Percentiles rank a stretch among this genome's conserved stretches.
Evolutionary conservation across 2,888 invertebrate species (phyloP).

Genomic region (Drosophila borealis): DNA sequence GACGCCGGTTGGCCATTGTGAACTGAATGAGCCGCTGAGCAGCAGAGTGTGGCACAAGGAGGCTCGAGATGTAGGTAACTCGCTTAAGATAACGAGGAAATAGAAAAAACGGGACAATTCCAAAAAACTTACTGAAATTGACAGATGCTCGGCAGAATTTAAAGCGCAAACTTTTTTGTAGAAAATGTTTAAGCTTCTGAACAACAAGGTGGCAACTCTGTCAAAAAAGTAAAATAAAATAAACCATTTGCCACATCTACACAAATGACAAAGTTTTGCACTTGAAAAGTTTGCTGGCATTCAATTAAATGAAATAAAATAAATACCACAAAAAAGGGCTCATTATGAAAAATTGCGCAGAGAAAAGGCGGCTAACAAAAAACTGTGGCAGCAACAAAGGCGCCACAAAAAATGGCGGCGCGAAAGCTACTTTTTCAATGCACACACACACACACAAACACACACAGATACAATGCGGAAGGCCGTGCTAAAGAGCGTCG

Average conservation of each 20-base stretch:
- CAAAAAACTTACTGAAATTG: constrained; percentile 15
- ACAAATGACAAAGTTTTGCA: constrained; percentile 83
- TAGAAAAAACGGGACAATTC: constrained; percentile 5
- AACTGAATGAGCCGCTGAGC: not conserved
- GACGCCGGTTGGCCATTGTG: constrained; percentile 40
- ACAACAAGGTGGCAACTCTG: constrained; percentile 18
- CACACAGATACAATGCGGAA: constrained; percentile 23
- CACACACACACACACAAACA: constrained; percentile 36
- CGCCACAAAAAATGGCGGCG: constrained; percentile 84
- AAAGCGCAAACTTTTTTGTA: not conserved
- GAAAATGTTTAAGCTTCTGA: constrained; percentile 6
- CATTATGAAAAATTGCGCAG: constrained; percentile 78
- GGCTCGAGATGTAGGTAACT: constrained; percentile 38
- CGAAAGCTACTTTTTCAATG: constrained; percentile 81
- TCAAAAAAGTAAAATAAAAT: constrained; percentile 35
- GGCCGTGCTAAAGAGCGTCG: constrained; percentile 32
- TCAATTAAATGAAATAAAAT: constrained; percentile 61
- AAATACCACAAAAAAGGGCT: constrained; percentile 50
- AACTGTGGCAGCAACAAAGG: constrained; percentile 77
- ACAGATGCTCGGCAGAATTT: constrained; percentile 4
- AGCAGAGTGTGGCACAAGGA: constrained; percentile 13
- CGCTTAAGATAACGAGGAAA: constrained; percentile 31
- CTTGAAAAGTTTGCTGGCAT: constrained; percentile 71
- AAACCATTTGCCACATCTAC: constrained; percentile 74
- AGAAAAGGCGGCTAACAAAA: constrained; percentile 58